Conservation (phyloP, 1,140 invertebrate species). For the Drosophila tropicalis region DNA sequence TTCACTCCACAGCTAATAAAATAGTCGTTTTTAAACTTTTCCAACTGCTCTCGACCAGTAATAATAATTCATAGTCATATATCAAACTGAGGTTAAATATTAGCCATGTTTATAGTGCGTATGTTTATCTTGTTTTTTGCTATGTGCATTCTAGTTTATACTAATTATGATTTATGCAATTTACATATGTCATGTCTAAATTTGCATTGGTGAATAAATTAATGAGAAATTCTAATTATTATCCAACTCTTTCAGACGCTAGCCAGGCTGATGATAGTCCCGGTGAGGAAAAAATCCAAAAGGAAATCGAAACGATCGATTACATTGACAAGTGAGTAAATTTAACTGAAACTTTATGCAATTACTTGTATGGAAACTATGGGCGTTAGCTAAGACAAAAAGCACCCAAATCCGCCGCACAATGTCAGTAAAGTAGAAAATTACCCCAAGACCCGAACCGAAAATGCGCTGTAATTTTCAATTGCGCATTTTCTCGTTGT, state of each 20-base stretch:
- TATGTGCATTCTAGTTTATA: constrained; percentile 55
- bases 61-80: constrained; percentile 28
- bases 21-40: not conserved
- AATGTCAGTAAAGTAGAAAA: constrained; percentile 39
- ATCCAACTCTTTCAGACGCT: constrained; percentile 57
- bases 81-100: constrained; percentile 62
- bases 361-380: not conserved
- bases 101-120: constrained; percentile 57
- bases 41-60: not conserved
- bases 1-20: too few species aligned
- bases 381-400: not conserved
- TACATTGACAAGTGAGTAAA: constrained; percentile 79
- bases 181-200: constrained; percentile 52
- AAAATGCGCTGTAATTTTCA: constrained; percentile 48
- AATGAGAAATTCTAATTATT: constrained; percentile 33
- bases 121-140: constrained; percentile 50
- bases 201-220: constrained; percentile 12
- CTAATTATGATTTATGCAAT: constrained; percentile 75
- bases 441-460: constrained; percentile 33
- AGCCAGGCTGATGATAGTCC: constrained; percentile 52
- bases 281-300: constrained; percentile 73
- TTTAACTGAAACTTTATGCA: constrained; percentile 22
- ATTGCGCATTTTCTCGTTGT: constrained; percentile 34
- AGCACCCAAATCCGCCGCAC: not conserved
- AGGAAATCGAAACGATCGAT: constrained; percentile 81